These are phyloP conservation scores for Brevimyrus niger DNA, from an alignment of 2,113 vertebrate species.

Conservation along the genomic window DNA sequence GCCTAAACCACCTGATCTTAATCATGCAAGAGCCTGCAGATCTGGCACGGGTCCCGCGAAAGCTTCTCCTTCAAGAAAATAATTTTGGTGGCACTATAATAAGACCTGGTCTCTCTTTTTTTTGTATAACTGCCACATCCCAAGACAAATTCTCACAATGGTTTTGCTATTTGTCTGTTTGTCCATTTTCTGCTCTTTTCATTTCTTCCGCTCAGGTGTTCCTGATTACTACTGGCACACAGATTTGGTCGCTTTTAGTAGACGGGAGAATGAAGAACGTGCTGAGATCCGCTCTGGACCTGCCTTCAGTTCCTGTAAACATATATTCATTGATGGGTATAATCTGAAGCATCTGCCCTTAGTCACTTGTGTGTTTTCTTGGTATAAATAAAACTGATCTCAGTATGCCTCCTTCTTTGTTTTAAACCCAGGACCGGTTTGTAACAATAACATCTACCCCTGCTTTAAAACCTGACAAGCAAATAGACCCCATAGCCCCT, in stretches of 20 bases:
- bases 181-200: neutral
- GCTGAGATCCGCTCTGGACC: neutral
- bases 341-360: neutral
- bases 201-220: neutral
- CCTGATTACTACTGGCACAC: neutral
- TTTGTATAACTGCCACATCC: neutral
- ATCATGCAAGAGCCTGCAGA: neutral
- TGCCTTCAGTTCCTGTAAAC: neutral
- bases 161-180: neutral
- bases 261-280: neutral
- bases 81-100: neutral
- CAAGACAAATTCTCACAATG: neutral
- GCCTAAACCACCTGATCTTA: slow-evolving; percentile 5
- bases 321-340: neutral
- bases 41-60: neutral
- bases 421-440: neutral
- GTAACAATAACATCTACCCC: neutral
- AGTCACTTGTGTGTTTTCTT: neutral
- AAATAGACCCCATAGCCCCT: neutral
- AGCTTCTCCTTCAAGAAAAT: neutral
- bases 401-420: neutral
- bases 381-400: neutral
- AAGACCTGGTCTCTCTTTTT: neutral
- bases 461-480: neutral
- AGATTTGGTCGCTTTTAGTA: neutral